Evolutionary conservation across 1,140 invertebrate species (phyloP).

Genomic region (Drosophila erecta): DNA sequence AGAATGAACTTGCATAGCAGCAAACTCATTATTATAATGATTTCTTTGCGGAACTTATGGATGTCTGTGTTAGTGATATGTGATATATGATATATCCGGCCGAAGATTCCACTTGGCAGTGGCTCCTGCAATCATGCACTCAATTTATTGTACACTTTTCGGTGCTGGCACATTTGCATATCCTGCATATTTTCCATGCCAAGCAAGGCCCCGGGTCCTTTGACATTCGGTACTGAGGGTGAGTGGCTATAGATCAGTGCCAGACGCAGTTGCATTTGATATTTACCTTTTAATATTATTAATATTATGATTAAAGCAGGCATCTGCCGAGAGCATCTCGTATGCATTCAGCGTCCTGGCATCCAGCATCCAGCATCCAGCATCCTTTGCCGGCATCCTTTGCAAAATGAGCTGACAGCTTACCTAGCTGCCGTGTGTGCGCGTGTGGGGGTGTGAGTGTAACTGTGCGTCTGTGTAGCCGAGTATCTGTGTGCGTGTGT

Average conservation of each 20-base stretch:
- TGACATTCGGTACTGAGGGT: constrained; percentile 16
- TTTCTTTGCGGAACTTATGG: neutral
- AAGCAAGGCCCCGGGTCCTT: constrained; percentile 6
- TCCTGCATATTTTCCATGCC: constrained; percentile 7
- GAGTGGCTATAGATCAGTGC: constrained; percentile 72
- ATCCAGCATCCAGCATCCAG: constrained; percentile 20
- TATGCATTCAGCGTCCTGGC: constrained; percentile 50
- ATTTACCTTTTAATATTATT: constrained; percentile 81
- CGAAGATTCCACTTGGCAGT: constrained; percentile 7
- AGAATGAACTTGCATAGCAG: no score
- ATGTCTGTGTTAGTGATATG: no score
- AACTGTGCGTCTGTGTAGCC: neutral
- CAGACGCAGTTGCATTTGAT: constrained; percentile 75
- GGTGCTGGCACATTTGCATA: constrained; percentile 27
- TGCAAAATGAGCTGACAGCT: constrained; percentile 64
- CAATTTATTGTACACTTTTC: constrained; percentile 26
- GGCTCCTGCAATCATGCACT: neutral
- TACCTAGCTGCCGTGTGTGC: constrained; percentile 8
- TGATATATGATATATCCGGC: neutral
- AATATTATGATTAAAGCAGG: constrained; percentile 74
- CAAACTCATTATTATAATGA: neutral
- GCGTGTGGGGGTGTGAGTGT: neutral
- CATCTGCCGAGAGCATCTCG: constrained; percentile 44
- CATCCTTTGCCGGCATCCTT: constrained; percentile 26
- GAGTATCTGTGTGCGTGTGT: neutral